These are phyloP conservation scores for Syngnathus acus DNA, from an alignment of 2,797 vertebrate genomes.

Conservation along the genomic window DNA sequence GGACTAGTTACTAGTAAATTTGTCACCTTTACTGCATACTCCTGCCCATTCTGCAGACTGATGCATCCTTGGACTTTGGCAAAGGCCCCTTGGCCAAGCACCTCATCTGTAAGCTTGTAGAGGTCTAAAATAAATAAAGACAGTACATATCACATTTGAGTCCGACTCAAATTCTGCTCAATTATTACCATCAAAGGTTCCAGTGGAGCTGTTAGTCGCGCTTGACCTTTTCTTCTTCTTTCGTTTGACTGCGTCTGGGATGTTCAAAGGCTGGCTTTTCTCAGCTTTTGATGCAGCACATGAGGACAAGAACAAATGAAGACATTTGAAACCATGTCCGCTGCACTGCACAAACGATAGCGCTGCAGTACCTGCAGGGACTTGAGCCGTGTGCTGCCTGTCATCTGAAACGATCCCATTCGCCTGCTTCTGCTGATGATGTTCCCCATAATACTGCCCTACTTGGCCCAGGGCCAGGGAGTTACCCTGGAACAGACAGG, in stretches of 20 bases:
- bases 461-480: constrained; percentile 57
- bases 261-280: constrained; percentile 82
- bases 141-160: neutral
- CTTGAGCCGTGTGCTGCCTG: constrained; percentile 35
- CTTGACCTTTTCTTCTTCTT: constrained; percentile 87
- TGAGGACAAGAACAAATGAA: neutral
- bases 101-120: constrained; percentile 87
- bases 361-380: constrained; percentile 44
- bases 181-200: constrained; percentile 82
- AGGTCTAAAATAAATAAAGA: constrained; percentile 64
- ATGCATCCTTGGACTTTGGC: constrained; percentile 94
- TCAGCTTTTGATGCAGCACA: constrained; percentile 70
- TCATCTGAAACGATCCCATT: constrained; percentile 36
- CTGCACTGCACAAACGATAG: neutral
- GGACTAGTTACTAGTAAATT: too few relatives aligned
- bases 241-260: constrained; percentile 76
- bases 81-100: constrained; percentile 89
- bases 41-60: constrained; percentile 84
- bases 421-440: constrained; percentile 31
- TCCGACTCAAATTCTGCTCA: neutral
- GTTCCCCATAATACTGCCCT: constrained; percentile 49
- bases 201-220: constrained; percentile 78
- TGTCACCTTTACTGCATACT: constrained; percentile 84
- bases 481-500: constrained; percentile 57
- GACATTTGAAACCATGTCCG: neutral